Percentiles rank a stretch among this genome's conserved stretches.
phyloP scores from a whole-genome alignment of 2,888 invertebrate species.

The Mactromeris polynyma region DNA sequence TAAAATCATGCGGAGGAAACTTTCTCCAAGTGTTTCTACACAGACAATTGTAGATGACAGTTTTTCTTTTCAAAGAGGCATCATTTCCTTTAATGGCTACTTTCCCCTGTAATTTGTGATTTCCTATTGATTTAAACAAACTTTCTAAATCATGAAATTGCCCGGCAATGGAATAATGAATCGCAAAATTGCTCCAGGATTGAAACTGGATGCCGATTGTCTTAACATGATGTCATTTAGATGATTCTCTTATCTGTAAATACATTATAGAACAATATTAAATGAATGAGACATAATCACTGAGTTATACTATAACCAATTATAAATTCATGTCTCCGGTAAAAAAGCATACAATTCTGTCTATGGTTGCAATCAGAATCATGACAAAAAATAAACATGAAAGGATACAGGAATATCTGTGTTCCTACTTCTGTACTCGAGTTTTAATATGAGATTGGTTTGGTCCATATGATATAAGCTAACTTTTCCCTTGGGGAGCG shows the following conservation, averaged over 20 bases:
- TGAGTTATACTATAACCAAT: background rate
- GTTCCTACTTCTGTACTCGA: background rate
- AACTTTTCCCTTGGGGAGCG: background rate
- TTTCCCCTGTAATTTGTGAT: conserved; percentile 36
- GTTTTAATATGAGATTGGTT: background rate
- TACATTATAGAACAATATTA: conserved; percentile 32
- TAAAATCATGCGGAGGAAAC: background rate
- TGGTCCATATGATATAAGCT: background rate
- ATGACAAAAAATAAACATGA: background rate
- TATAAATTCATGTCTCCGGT: background rate
- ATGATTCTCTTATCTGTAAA: conserved; percentile 44
- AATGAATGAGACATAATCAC: conserved; percentile 22
- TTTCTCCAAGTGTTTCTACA: conserved; percentile 5
- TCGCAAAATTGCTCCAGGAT: conserved; percentile 32
- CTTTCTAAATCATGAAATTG: conserved; percentile 49
- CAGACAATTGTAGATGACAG: conserved; percentile 22
- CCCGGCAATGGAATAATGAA: conserved; percentile 52
- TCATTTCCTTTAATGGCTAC: conserved; percentile 41
- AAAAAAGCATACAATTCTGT: background rate
- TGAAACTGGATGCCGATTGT: conserved; percentile 36
- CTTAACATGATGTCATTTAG: conserved; percentile 32
- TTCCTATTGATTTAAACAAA: conserved; percentile 59
- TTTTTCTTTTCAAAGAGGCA: conserved; percentile 27
- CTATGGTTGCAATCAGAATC: background rate
- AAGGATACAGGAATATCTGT: background rate